Conservation (phyloP, 2,888 invertebrate species). For the Pteria penguin region DNA sequence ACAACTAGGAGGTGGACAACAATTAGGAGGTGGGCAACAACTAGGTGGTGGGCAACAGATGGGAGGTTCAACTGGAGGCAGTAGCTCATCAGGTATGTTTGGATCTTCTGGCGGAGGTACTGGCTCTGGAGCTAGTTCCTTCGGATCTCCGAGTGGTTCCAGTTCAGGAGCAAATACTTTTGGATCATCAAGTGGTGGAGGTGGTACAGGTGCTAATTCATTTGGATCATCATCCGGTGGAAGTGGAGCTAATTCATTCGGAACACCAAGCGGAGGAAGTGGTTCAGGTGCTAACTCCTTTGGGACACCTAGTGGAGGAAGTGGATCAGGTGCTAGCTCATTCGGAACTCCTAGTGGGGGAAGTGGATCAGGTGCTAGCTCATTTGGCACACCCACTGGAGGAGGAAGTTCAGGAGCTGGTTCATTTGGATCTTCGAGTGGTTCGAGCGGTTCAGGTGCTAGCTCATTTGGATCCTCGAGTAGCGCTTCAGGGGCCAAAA, state of each 20-base stretch:
- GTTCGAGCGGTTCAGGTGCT: conserved; percentile 15
- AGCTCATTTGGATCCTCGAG: conserved; percentile 5
- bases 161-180: too few species aligned
- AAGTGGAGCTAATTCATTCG: conserved; percentile 12
- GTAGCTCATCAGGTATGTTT: too few species aligned
- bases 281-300: neutral
- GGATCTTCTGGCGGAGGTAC: too few species aligned
- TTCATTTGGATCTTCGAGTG: conserved; percentile 21
- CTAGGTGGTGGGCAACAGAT: conserved; percentile 2
- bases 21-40: conserved; percentile 24
- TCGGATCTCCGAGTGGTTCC: too few species aligned
- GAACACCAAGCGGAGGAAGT: conserved; percentile 1
- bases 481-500: neutral
- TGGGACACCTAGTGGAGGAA: neutral
- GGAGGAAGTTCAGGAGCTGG: conserved; percentile 9
- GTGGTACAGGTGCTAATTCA: too few species aligned
- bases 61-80: too few species aligned
- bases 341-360: neutral
- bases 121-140: too few species aligned
- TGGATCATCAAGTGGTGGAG: too few species aligned
- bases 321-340: neutral
- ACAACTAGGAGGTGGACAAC: conserved; percentile 9
- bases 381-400: neutral
- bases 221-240: too few species aligned
- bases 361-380: neutral